These are phyloP conservation scores for Chrysotoxum bicinctum DNA, from an alignment of 2,888 invertebrate genomes.

Conservation along the genomic window DNA sequence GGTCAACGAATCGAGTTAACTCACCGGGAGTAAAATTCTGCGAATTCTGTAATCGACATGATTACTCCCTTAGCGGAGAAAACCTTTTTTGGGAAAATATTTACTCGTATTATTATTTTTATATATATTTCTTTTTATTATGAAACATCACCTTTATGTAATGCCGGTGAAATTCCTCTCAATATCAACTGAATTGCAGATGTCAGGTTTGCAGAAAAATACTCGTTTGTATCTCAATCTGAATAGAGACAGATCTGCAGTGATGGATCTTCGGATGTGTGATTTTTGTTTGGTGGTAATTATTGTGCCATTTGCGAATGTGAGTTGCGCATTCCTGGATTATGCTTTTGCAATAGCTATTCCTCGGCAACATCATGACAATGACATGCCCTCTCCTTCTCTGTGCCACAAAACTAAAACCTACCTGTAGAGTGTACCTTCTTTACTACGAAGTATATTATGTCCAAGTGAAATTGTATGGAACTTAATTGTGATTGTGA, in stretches of 20 bases:
- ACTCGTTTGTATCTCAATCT: conserved; percentile 12
- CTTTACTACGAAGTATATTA: conserved; percentile 13
- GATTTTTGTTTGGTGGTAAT: conserved; percentile 61
- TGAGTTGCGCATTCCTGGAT: conserved; percentile 51
- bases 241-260: conserved; percentile 24
- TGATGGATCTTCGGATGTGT: conserved; percentile 68
- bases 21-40: too few species aligned
- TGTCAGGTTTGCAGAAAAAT: conserved; percentile 2
- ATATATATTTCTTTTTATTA: too few species aligned
- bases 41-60: too few species aligned
- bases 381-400: conserved; percentile 13
- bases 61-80: too few species aligned
- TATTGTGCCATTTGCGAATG: conserved; percentile 37
- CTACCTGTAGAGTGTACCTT: background rate
- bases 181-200: background rate
- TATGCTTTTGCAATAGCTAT: background rate
- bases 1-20: too few species aligned
- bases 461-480: conserved; percentile 59
- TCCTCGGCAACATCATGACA: conserved; percentile 33
- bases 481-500: conserved; percentile 29
- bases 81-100: too few species aligned
- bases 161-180: background rate
- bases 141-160: background rate
- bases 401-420: conserved; percentile 18
- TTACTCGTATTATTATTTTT: too few species aligned